Evolutionary conservation across 2,113 vertebrate genomes (phyloP), one percentile per base, ranked within the genome.

Genomic region (Oncorhynchus tshawytscha): DNA sequence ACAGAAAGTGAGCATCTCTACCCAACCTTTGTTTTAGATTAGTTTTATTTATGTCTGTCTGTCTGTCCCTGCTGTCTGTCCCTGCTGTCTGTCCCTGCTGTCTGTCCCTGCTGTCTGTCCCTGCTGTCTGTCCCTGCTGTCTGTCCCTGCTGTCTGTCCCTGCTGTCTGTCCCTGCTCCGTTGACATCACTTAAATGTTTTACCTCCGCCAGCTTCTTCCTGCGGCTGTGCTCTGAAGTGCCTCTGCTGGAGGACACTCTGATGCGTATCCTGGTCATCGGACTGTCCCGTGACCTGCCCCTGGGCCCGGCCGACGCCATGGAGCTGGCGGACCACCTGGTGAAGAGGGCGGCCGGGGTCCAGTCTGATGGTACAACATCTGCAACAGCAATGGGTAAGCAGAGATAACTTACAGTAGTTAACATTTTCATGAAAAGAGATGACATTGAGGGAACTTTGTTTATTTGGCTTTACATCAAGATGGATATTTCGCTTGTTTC

Each of bases 271-370:
- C 93, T 99, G 0, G 97, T 99, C 75, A 98, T 99, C 0, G 98
- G 97, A 1, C 83, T 99, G 84, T 99, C 98, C 0, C 95, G 97
- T 0, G 97, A 99, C 78, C 91, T 99, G 34, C 96, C 98, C 0
- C 95, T 99, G 0, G 98, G 98, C 60, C 97, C 97, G 0, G 97
- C 97, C 0, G 97, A 99, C 0, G 98, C 97, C 87, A 99, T 99
- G 98, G 98, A 99, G 89, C 95, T 99, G 0, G 98, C 98, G 0
- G 98, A 99, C 91, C 98, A 99, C 90, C 86, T 99, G 82, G 98
- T 99, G 69, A 99, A 99, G 82, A 92, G 98, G 22, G 98, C 98
- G 0, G 97, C 98, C 0, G 97, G 96, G 0, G 96, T 95, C 78
- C 97, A 97, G 79, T 98, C 97, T 0, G 97, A 99, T 0, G 98